Evolutionary conservation across 2,888 invertebrate genomes (phyloP), one percentile per base, ranked within the genome.

Genomic region (Erannis defoliaria): DNA sequence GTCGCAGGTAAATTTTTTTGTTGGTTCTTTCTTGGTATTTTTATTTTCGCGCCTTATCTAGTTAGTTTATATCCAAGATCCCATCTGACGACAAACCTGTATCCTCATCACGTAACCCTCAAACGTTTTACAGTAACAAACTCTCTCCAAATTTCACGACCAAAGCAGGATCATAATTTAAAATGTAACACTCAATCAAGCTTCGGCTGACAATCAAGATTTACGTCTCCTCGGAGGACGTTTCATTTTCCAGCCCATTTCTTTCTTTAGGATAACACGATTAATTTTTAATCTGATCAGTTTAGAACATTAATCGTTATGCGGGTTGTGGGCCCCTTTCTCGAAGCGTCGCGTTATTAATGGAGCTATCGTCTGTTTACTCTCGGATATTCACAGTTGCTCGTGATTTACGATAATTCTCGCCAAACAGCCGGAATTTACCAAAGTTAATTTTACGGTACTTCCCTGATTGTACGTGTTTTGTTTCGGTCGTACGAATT

Each of bases 111-210:
- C 56, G 37, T 21, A 21, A 43, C 60, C 55, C 55, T 64, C 42
- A 58, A 66, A 62, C 56, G 49, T 48, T 61, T 64, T 59, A 38
- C 23, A 33, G n/a, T 38, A 49, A 59, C 38, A 64, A 64, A 63
- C 31, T 42, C 50, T 23, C 35, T 45, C 21, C 66, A 35, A 71
- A 75, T 73, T 74, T 68, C 60, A 56, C 59, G 64, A 73, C 76
- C 74, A 75, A 31, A 77, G 71, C 73, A 69, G 63, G 79, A 80
- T 85, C 80, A 86, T 88, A 86, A 88, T 86, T 89, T 88, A 89
- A 88, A 89, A 90, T 89, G 89, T 88, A 89, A 84, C 86, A 86
- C 87, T 90, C 87, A 88, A 90, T 91, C 90, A 90, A 89, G 85
- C 80, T 83, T 79, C 73, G 73, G 72, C 82, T 85, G 86, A 88